phyloP scores from a whole-genome alignment of 2,888 invertebrate genomes.

The Sarcophaga variegata region DNA sequence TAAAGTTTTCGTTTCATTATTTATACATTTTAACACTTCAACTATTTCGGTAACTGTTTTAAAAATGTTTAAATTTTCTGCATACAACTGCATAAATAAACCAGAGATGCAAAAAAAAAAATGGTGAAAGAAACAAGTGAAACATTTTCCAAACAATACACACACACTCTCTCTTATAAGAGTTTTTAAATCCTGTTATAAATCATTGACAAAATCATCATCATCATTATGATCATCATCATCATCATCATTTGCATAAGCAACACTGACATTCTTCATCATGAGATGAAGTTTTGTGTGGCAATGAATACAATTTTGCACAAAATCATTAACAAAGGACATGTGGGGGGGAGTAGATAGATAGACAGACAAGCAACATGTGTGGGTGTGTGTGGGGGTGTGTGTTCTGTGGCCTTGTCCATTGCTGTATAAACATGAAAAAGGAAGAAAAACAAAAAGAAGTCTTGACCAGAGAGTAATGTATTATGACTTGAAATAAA shows the following conservation, averaged over 20 bases:
- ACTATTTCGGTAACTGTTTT: background rate
- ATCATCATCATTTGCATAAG: background rate
- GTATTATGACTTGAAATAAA: no score
- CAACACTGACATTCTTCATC: slow-evolving; percentile 1
- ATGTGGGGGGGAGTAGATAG: slow-evolving; percentile 23
- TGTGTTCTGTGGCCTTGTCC: background rate
- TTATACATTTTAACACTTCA: no score
- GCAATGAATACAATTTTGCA: slow-evolving; percentile 57
- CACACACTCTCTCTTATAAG: background rate
- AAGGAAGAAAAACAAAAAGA: background rate
- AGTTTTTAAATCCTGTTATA: slow-evolving; percentile 54
- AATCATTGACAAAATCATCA: slow-evolving; percentile 58
- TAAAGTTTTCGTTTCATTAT: no score
- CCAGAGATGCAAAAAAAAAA: background rate
- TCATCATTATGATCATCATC: slow-evolving; percentile 13
- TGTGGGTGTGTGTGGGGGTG: background rate
- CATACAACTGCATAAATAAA: no score
- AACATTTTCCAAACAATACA: background rate
- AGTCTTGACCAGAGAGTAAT: background rate
- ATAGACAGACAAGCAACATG: background rate
- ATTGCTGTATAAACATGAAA: no score
- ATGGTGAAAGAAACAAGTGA: background rate
- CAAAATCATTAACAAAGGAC: slow-evolving; percentile 54
- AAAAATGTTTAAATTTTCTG: slow-evolving; percentile 1
- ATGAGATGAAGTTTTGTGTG: slow-evolving; percentile 52